Conservation (phyloP, 2,113 vertebrate species). For the Phrynosoma platyrhinos region DNA sequence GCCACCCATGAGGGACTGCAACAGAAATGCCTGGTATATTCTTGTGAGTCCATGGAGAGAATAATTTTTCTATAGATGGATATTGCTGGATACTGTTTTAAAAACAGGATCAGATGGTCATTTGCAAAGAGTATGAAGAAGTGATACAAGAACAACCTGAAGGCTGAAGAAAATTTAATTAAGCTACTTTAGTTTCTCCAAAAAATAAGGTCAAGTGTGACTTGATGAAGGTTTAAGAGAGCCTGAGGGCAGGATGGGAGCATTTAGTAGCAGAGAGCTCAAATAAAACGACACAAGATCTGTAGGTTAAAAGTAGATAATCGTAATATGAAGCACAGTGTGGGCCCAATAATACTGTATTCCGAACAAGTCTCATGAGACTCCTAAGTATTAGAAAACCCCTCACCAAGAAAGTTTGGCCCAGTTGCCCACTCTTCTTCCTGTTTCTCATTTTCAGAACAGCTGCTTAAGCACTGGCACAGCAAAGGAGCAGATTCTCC, state of each 20-base stretch:
- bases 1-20: neutral
- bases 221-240: neutral
- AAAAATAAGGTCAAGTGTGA: neutral
- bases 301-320: neutral
- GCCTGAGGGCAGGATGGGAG: neutral
- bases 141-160: neutral
- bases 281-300: neutral
- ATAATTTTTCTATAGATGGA: neutral
- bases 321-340: neutral
- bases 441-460: neutral
- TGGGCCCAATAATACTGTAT: neutral
- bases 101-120: neutral
- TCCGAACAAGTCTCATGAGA: neutral
- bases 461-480: conserved; percentile 19
- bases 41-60: neutral
- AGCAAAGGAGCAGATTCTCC: conserved; percentile 33
- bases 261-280: neutral
- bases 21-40: neutral
- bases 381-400: neutral
- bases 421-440: neutral
- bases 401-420: neutral
- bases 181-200: neutral
- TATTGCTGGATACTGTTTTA: neutral
- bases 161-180: neutral
- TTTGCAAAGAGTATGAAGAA: neutral